phyloP scores from a whole-genome alignment of 1,140 invertebrate species.

The Caenorhabditis remanei region DNA sequence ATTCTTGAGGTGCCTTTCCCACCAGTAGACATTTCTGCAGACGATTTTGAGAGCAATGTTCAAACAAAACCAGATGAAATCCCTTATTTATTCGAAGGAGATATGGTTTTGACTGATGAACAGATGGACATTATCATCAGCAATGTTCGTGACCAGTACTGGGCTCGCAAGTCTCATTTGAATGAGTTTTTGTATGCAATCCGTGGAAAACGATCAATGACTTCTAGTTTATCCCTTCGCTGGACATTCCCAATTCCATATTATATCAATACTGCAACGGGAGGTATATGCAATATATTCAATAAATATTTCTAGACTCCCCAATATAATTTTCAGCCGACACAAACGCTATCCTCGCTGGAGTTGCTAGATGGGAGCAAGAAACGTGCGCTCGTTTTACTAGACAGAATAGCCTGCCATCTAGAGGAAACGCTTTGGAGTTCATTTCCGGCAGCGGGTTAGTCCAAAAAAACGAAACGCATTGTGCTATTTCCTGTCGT shows the following conservation, averaged over 20 bases:
- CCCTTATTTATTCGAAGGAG: constrained; percentile 61
- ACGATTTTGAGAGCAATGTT: constrained; percentile 1
- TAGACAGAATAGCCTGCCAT: not conserved
- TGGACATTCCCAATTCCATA: constrained; percentile 61
- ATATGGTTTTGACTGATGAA: constrained; percentile 57
- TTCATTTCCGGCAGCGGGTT: constrained; percentile 60
- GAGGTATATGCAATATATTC: constrained; percentile 12
- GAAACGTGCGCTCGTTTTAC: constrained; percentile 58
- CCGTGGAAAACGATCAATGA: constrained; percentile 55
- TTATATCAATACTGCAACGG: constrained; percentile 55
- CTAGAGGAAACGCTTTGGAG: not conserved
- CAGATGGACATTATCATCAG: constrained; percentile 42
- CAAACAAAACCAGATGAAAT: constrained; percentile 57
- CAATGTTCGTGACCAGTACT: constrained; percentile 40
- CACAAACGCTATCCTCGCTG: constrained; percentile 52
- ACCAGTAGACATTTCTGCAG: not conserved
- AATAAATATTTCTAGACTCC: not conserved
- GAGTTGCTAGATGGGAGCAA: constrained; percentile 55
- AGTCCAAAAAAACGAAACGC: not conserved
- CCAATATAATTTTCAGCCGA: constrained; percentile 39
- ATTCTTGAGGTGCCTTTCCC: not conserved
- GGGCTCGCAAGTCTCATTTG: not conserved
- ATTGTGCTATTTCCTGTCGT: not conserved
- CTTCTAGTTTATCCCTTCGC: constrained; percentile 25
- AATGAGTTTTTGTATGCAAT: constrained; percentile 23